Conservation (phyloP, 2,888 invertebrate genomes). For the Phymatocera aterrima region DNA sequence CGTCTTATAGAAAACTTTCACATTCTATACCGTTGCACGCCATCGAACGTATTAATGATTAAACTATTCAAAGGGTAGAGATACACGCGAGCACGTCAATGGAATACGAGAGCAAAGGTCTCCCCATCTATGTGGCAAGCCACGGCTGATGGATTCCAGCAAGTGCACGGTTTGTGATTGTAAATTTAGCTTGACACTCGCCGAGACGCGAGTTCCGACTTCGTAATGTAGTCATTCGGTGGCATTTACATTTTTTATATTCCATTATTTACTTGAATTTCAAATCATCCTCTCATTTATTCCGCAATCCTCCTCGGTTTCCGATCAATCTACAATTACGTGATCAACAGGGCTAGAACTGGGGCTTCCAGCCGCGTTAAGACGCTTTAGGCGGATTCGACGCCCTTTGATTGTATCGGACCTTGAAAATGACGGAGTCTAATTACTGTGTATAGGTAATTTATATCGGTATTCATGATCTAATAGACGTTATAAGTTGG, state of each 20-base stretch:
- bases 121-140: conserved; percentile 16
- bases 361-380: no score
- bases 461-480: no score
- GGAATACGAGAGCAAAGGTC: conserved; percentile 29
- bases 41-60: conserved; percentile 57
- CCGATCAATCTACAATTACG: neutral
- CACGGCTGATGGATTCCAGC: conserved; percentile 22
- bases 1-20: conserved; percentile 56
- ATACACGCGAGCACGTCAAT: conserved; percentile 25
- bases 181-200: conserved; percentile 7
- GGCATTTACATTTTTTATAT: conserved; percentile 7
- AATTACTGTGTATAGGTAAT: no score
- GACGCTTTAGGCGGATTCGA: no score
- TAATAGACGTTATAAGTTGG: no score
- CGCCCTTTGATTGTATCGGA: no score
- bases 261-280: conserved; percentile 10
- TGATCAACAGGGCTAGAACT: no score
- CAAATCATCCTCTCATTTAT: neutral
- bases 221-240: conserved; percentile 9
- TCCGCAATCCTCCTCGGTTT: neutral
- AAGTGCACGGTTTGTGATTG: conserved; percentile 29
- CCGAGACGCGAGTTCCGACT: neutral
- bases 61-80: conserved; percentile 59
- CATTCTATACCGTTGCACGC: conserved; percentile 52
- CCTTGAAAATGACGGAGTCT: no score